Evolutionary conservation across 2,113 vertebrate species (phyloP).

Genomic region (Channa maculata): DNA sequence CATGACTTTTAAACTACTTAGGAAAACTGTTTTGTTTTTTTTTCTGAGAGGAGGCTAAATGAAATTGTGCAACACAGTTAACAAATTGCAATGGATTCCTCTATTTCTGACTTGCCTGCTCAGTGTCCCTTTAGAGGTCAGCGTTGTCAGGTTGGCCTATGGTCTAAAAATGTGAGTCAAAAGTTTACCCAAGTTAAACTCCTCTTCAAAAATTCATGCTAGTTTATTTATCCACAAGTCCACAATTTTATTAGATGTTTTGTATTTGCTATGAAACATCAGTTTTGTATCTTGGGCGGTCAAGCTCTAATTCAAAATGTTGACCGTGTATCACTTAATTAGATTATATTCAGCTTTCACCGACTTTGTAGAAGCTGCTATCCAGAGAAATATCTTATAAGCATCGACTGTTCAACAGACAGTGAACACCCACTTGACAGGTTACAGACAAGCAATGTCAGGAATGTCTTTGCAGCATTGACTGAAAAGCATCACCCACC

Average conservation of each 20-base stretch:
- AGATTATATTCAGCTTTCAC: no score
- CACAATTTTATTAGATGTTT: no score
- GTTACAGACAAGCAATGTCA: not conserved
- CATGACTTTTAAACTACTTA: no score
- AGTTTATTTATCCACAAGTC: no score
- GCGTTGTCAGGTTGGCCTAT: not conserved
- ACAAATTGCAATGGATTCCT: not conserved
- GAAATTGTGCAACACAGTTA: no score
- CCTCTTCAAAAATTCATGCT: not conserved
- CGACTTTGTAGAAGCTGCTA: not conserved
- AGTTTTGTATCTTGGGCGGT: no score
- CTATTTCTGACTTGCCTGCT: not conserved
- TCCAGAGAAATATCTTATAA: not conserved
- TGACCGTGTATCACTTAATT: no score
- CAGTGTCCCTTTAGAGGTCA: not conserved
- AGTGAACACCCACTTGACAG: not conserved
- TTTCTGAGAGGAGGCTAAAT: no score
- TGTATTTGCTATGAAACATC: no score
- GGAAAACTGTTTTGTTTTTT: no score
- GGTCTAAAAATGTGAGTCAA: not conserved
- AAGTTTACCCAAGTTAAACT: not conserved
- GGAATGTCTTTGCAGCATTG: constrained; percentile 30
- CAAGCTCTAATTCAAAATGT: no score
- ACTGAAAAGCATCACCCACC: constrained; percentile 34
- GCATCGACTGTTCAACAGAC: not conserved